These are phyloP conservation scores for Popillia japonica DNA, from an alignment of 1,140 invertebrate genomes.

Conservation along the genomic window DNA sequence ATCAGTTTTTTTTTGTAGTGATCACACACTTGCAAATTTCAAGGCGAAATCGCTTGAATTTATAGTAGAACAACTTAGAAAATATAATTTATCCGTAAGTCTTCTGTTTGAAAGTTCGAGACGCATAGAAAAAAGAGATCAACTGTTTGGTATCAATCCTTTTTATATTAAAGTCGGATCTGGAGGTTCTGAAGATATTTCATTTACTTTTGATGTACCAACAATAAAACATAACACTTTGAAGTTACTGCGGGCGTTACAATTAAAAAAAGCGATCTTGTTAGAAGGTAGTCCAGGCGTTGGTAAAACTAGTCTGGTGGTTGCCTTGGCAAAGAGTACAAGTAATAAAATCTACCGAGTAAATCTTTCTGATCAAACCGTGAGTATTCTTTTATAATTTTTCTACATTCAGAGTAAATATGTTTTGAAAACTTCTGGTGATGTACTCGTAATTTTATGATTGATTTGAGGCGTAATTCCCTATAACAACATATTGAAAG, in stretches of 20 bases:
- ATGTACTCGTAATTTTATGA: no score
- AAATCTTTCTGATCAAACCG: conserved; percentile 98
- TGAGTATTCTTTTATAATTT: conserved; percentile 61
- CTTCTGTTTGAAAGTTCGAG: conserved; percentile 56
- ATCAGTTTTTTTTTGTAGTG: conserved; percentile 51
- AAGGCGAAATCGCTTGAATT: conserved; percentile 64
- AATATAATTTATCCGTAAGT: conserved; percentile 52
- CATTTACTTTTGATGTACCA: conserved; percentile 81
- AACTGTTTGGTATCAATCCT: conserved; percentile 74
- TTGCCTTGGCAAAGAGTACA: conserved; percentile 87
- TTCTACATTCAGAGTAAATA: no score
- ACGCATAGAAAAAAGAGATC: conserved; percentile 47
- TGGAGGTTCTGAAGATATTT: conserved; percentile 46
- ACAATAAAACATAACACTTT: conserved; percentile 86
- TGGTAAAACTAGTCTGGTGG: conserved; percentile 95
- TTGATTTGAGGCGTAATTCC: no score
- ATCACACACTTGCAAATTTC: conserved; percentile 62
- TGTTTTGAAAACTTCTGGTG: no score
- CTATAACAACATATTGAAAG: no score
- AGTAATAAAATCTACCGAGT: conserved; percentile 88
- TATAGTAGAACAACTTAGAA: conserved; percentile 64
- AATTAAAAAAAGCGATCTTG: conserved; percentile 90
- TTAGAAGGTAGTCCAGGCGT: conserved; percentile 98
- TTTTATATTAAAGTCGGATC: conserved; percentile 72
- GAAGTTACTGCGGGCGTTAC: conserved; percentile 85